Base-by-base conservation (phyloP, 2,888 invertebrate species). In the Brachypterus glaber region DNA sequence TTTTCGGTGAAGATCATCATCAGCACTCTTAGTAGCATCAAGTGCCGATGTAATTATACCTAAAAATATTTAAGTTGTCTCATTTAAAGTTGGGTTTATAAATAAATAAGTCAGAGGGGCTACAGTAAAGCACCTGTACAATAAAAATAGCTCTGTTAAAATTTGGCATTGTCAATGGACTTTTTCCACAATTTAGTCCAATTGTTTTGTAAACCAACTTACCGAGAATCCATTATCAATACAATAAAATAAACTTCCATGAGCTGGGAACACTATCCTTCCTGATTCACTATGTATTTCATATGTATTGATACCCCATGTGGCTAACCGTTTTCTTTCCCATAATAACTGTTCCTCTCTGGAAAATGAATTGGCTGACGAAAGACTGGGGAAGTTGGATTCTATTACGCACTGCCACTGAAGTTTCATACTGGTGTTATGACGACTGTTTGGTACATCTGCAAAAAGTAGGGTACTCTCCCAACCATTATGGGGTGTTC, bases 241-340 rank as follows among this genome's bases (percentile, higher is more conserved):
- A 58, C 91, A 92, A 37, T 88, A 84, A 64, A 87, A 95, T 45
- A 96, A 70, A 42, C 85, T 84, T 38, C 89, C 86, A 0, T 86
- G 82, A 41, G 91, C 88, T 9, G 93, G 89, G 66, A 95, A 95
- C 40, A 95, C 80, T 50, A 96, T 80, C 55, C 85, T 79, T 16
- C 91, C 91, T 15, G 82, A 80, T 4, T 72, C 73, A 18, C 77
- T 74, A 53, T 92, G 87, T 35, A 92, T 71, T 62, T 93, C 91
- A 57, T 93, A 96, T 0, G 89, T 87, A 1, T 91, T 91, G 39
- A 96, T 93, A 14, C 96, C 92, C 82, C 88, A 90, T 0, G 87
- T 86, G 0, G 91, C 84, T 27, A 92, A 75, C 37, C 96, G 74
- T 66, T 93, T 92, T 16, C 96, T 68, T 63, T 96, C 96, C 73